Evolutionary conservation across 1,140 invertebrate species (phyloP), one percentile per base, ranked within the genome.

Genomic region (Drosophila micromelanica): DNA sequence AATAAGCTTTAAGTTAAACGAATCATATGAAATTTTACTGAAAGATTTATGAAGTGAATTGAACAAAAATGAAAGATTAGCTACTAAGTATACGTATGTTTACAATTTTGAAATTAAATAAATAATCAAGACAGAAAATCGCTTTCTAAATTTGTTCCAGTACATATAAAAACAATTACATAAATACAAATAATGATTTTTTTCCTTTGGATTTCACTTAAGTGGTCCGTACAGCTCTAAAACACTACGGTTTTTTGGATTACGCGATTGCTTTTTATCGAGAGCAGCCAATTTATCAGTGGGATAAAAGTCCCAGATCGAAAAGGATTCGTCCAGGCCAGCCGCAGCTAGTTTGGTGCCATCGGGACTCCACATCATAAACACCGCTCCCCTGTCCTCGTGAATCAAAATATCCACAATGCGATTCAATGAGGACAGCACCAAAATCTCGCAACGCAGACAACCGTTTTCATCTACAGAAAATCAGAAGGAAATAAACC

Each of bases 301-400:
- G 12, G 90, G 68, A 42, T 68, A 76, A 35, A 91, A 92, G 45
- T 86, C 90, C 91, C 91, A 92, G 13, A 92, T 57, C 5, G 86
- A 82, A 12, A 92, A 75, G 4, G 91, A 86, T 23, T 91, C 86
- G 42, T 92, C 91, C 1, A 86, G 48, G 9, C 90, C 86, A 32
- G 76, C 80, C 1, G 86, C 89, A 5, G 91, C 82, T n/a, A 92
- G 57, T 43, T 64, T 81, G 2, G 77, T 90, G 1, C 91, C 91
- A 80, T 92, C 82, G 3, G 91, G 84, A 64, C 74, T 91, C 82
- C 82, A 92, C 76, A 92, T 81, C 40, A 92, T 61, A 40, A 91
- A 92, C 2, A 87, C n/a, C 2, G 78, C 73, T n/a, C 86, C 81
- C 23, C 70, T 59, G 15, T 89, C 78, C 7, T 72, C 56, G 42